A percentile compares a stretch with the other conserved stretches of the same genome.
Conservation (phyloP, 2,888 invertebrate species). For the Meiosimyza decipiens region DNA sequence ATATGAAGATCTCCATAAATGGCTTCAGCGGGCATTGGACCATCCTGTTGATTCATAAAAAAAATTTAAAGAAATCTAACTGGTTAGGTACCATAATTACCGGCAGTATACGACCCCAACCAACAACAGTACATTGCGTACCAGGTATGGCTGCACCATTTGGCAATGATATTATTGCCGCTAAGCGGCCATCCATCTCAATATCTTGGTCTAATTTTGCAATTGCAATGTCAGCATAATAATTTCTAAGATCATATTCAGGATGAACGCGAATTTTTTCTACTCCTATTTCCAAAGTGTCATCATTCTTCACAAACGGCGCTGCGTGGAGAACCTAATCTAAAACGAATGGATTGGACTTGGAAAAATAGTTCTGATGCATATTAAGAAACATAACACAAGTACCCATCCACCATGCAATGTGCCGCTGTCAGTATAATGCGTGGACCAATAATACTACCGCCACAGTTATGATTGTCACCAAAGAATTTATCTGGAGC, state of each 20-base stretch:
- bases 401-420: not conserved
- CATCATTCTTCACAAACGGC: not conserved
- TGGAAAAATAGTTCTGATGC: not conserved
- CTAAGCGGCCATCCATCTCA: slow-evolving; percentile 6
- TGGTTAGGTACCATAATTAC: slow-evolving; percentile 33
- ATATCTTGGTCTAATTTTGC: slow-evolving; percentile 17
- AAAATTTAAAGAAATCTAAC: no score
- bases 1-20: no score
- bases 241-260: not conserved
- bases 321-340: no score
- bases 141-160: slow-evolving; percentile 16
- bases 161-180: slow-evolving; percentile 18
- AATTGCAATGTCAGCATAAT: slow-evolving; percentile 21
- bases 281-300: slow-evolving; percentile 29
- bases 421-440: slow-evolving; percentile 24
- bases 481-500: no score
- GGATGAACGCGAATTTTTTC: slow-evolving; percentile 8
- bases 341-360: no score
- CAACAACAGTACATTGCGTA: slow-evolving; percentile 46
- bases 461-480: slow-evolving; percentile 16
- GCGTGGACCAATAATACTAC: not conserved
- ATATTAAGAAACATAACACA: not conserved
- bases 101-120: slow-evolving; percentile 52
- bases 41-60: not conserved
- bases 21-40: no score